Percentiles rank a stretch among this genome's conserved stretches.
Conservation (phyloP, 2,888 invertebrate species). For the Siphlonurus alternatus region DNA sequence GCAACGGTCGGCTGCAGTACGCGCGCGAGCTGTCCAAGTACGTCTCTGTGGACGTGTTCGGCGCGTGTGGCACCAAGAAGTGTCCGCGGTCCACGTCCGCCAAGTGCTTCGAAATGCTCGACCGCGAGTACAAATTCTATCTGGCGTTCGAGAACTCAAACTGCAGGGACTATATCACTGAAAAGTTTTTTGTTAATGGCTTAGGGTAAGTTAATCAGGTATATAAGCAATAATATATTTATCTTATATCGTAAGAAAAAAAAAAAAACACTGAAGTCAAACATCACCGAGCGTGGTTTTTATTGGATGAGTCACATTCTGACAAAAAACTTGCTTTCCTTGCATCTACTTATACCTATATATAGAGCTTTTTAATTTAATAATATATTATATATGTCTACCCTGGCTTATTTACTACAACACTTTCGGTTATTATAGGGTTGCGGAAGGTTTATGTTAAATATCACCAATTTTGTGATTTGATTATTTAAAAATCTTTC, state of each 20-base stretch:
- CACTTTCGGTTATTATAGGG: no score
- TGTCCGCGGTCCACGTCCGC: constrained; percentile 61
- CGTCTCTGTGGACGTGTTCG: constrained; percentile 78
- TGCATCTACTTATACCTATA: no score
- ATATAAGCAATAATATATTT: constrained; percentile 7
- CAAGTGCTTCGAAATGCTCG: constrained; percentile 77
- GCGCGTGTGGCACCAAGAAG: constrained; percentile 68
- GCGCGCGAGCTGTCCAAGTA: constrained; percentile 70
- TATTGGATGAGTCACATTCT: no score
- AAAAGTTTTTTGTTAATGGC: constrained; percentile 93
- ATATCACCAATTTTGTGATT: no score
- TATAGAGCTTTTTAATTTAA: no score
- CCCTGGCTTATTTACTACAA: no score
- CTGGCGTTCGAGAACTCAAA: constrained; percentile 95
- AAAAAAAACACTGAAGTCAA: no score
- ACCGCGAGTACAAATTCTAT: constrained; percentile 90
- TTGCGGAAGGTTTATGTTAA: no score
- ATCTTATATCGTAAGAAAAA: constrained; percentile 4
- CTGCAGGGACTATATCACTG: constrained; percentile 89
- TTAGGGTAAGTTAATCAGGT: constrained; percentile 49
- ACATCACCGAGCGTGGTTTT: no score
- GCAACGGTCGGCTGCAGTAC: constrained; percentile 70
- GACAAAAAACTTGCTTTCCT: no score
- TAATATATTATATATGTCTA: no score
- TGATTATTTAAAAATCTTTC: no score